Percentiles rank a stretch among this genome's conserved stretches.
Conservation (phyloP, 2,797 vertebrate species). For the Enteromius fasciolatus region DNA sequence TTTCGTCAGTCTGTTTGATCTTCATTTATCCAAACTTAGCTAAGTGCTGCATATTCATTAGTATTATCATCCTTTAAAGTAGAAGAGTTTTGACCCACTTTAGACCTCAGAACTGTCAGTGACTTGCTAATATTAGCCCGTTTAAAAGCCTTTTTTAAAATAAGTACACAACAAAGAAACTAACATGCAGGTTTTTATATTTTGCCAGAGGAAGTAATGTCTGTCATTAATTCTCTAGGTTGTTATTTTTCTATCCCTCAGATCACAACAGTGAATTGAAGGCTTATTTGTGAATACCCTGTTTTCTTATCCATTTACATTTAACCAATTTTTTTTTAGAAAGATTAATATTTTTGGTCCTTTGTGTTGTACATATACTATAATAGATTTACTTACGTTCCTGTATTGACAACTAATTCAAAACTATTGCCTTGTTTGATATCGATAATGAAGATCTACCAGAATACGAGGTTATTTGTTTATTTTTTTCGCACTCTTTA, state of each 20-base stretch:
- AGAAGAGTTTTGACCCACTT: background rate
- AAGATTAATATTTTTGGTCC: background rate
- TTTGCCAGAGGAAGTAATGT: background rate
- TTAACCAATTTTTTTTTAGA: background rate
- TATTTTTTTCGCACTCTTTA: background rate
- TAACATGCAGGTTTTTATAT: background rate
- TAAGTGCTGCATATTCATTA: background rate
- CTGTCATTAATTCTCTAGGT: background rate
- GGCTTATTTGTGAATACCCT: background rate
- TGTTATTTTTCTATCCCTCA: background rate
- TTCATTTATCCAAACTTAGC: background rate
- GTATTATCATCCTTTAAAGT: background rate
- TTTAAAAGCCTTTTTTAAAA: background rate
- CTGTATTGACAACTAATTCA: background rate
- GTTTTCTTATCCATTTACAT: background rate
- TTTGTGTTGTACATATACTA: background rate
- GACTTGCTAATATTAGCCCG: conserved; percentile 5
- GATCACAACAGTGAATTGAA: background rate
- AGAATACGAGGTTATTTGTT: background rate
- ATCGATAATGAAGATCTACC: background rate
- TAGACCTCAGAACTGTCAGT: background rate
- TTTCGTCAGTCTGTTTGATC: background rate
- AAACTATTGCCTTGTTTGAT: background rate
- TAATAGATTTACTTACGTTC: background rate
- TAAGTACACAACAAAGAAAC: background rate